Conservation (phyloP, 2,888 invertebrate genomes). For the Falcaria lacertinaria region DNA sequence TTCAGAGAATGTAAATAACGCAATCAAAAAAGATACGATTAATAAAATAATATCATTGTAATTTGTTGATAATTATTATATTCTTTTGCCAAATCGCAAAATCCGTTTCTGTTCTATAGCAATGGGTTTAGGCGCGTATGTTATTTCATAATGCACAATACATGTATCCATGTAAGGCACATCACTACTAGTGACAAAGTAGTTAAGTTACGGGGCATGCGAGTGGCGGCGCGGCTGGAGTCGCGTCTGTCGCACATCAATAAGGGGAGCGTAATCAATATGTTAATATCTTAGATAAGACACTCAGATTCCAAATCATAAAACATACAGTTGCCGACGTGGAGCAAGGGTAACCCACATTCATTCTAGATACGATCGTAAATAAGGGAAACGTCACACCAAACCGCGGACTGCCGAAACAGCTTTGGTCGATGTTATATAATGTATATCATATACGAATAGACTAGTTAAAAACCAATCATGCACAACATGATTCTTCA, state of each 20-base stretch:
- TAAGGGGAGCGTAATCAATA: conserved; percentile 71
- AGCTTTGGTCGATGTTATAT: conserved; percentile 44
- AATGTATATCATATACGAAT: conserved; percentile 43
- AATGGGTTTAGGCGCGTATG: too few species aligned
- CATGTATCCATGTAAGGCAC: conserved; percentile 22
- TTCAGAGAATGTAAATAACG: too few species aligned
- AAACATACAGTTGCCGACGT: conserved; percentile 55
- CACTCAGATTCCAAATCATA: conserved; percentile 64
- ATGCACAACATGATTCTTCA: neutral
- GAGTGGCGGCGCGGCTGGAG: conserved; percentile 21
- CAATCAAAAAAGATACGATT: too few species aligned
- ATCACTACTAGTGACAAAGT: conserved; percentile 46
- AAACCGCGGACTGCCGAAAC: conserved; percentile 43
- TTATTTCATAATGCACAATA: too few species aligned
- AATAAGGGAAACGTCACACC: conserved; percentile 46
- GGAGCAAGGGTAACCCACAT: conserved; percentile 62
- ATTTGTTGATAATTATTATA: too few species aligned
- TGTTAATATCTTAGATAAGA: conserved; percentile 74
- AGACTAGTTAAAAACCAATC: conserved; percentile 8
- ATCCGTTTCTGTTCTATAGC: neutral
- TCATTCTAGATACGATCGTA: conserved; percentile 59
- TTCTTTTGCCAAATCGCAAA: too few species aligned
- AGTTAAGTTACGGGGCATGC: conserved; percentile 33
- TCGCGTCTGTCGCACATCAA: conserved; percentile 62
- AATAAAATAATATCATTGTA: too few species aligned